Evolutionary conservation across 2,113 vertebrate species (phyloP).

Genomic region (Eulemur rufifrons): DNA sequence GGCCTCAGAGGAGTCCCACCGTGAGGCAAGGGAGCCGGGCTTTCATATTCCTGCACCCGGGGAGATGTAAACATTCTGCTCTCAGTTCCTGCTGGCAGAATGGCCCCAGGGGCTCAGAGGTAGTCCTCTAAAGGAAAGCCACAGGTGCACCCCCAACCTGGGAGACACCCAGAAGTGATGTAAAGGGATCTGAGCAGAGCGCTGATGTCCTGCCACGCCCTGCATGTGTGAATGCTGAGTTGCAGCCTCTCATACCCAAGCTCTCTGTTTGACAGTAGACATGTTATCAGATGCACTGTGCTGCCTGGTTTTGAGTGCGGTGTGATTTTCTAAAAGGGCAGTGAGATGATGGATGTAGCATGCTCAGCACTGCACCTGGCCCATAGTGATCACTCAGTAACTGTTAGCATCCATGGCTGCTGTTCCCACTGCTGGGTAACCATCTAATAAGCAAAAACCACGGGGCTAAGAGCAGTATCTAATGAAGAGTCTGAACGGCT

Average conservation of each 20-base stretch:
- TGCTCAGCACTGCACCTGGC: not conserved
- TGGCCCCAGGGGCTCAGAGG: not conserved
- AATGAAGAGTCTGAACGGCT: not conserved
- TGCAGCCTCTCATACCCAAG: fast-evolving
- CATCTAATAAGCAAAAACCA: not conserved
- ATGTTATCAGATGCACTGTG: not conserved
- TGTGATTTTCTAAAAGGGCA: not conserved
- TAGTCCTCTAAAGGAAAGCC: not conserved
- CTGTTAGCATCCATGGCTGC: not conserved
- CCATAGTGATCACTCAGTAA: not conserved
- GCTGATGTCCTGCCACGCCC: fast-evolving
- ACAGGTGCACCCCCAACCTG: not conserved
- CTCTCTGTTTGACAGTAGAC: not conserved
- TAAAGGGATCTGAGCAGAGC: not conserved
- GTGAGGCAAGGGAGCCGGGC: not conserved
- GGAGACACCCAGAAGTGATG: not conserved
- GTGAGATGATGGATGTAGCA: not conserved
- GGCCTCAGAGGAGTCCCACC: not conserved
- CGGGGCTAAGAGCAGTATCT: not conserved
- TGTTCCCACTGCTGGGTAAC: not conserved
- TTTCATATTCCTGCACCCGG: not conserved
- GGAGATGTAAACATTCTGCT: not conserved
- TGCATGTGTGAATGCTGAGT: not conserved
- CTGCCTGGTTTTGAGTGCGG: not conserved
- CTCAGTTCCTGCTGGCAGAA: not conserved